Evolutionary conservation across 2,113 vertebrate species (phyloP).

Genomic region (Hiodon tergisus): DNA sequence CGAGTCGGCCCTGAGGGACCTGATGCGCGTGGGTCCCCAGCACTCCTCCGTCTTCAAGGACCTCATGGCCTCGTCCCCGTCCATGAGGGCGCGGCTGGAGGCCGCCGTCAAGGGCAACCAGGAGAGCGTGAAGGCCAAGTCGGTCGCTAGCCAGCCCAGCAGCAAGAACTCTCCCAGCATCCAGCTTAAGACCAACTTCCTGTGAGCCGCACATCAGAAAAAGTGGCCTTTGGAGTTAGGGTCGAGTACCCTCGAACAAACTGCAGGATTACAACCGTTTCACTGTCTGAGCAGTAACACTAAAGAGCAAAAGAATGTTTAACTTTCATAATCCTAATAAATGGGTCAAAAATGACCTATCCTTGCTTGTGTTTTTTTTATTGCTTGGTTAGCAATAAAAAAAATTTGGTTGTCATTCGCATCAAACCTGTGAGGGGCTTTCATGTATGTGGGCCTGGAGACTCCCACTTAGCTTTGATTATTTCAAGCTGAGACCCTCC

Average conservation of each 20-base stretch:
- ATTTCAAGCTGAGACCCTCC: too few relatives aligned
- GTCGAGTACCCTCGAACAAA: not conserved
- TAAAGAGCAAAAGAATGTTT: not conserved
- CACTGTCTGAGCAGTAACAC: slow-evolving; percentile 2
- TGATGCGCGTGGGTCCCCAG: slow-evolving; percentile 84
- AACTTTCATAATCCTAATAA: too few relatives aligned
- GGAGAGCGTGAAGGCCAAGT: slow-evolving; percentile 70
- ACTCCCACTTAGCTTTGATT: too few relatives aligned
- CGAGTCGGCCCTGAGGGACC: slow-evolving; percentile 76
- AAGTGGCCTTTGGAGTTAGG: not conserved
- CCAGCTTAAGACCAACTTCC: slow-evolving; percentile 87
- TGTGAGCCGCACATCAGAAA: slow-evolving; percentile 53
- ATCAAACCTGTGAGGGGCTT: too few relatives aligned
- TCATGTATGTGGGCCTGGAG: too few relatives aligned
- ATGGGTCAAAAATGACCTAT: too few relatives aligned
- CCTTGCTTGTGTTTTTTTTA: too few relatives aligned
- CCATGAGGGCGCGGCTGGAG: slow-evolving; percentile 82
- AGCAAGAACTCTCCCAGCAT: slow-evolving; percentile 76
- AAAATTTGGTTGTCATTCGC: too few relatives aligned
- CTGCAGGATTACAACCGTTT: not conserved
- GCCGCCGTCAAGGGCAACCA: slow-evolving; percentile 83
- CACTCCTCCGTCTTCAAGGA: slow-evolving; percentile 76
- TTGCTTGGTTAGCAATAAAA: too few relatives aligned
- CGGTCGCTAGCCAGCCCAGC: slow-evolving; percentile 48
- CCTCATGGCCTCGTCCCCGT: slow-evolving; percentile 73